Percentiles rank a stretch among this genome's conserved stretches.
Evolutionary conservation across 2,888 invertebrate species (phyloP).

Genomic region (Pseudococcus longispinus): DNA sequence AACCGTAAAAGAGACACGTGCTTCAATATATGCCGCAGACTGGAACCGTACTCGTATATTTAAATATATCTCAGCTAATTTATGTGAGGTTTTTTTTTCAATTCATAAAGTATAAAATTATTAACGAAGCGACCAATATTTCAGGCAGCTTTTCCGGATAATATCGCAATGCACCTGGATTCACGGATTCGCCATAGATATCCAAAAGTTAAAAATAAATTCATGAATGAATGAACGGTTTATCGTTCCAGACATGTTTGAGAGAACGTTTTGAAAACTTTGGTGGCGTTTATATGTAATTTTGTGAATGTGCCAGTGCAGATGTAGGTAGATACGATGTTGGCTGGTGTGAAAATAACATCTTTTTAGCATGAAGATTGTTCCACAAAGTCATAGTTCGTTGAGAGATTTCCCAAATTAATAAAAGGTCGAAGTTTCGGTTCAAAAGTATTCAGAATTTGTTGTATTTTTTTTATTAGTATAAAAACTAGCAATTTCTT

Average conservation of each 20-base stretch:
- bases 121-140: not conserved
- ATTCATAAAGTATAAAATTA: not conserved
- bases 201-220: not conserved
- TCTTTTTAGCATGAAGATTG: not conserved
- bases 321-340: not conserved
- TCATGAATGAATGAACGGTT: not conserved
- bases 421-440: not conserved
- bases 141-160: not conserved
- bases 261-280: not conserved
- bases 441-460: not conserved
- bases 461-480: too few relatives aligned
- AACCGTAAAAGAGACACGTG: conserved; percentile 12
- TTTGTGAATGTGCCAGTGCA: not conserved
- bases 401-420: not conserved
- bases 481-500: too few relatives aligned
- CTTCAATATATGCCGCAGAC: not conserved
- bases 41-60: not conserved
- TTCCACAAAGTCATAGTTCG: not conserved
- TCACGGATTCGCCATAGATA: not conserved
- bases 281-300: not conserved
- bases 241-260: not conserved
- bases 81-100: not conserved
- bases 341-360: not conserved
- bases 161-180: not conserved
- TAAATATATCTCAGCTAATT: not conserved